Base-by-base conservation (phyloP, 2,113 vertebrate genomes). In the Galbula dea region DNA sequence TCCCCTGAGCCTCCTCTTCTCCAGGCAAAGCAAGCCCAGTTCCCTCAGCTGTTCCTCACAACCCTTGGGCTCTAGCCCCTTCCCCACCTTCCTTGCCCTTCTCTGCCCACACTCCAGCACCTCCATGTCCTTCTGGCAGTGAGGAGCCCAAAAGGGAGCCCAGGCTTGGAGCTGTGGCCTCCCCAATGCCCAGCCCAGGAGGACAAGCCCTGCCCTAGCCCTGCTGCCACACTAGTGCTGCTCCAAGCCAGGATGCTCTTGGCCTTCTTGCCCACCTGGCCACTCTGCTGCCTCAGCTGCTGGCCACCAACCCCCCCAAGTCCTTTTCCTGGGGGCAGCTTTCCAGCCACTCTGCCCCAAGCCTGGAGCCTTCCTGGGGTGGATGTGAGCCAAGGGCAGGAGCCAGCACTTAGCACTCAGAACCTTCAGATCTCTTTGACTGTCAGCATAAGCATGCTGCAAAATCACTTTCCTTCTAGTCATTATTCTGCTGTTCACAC, bases 281-380 rank as follows among this genome's bases (percentile, higher is more conserved):
- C 37, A 78, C 27, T 26, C 23, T 32, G 17, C 48, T 3, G 10
- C 17, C 48, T 80, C 63, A 80, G 37, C 18, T 3, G 7, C 30
- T 23, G 48, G 24, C 1, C 1, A 63, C 62, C 48, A 89, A 27
- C 52, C 34, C 4, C 5, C 15, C 11, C 37, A 54, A 10, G 18
- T 29, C 32, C 16, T 63, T 80, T 49, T 30, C 11, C 4, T 0
- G 17, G 0, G 3, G 46, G 7, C 39, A 83, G 27, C 41, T 83
- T 69, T 69, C 23, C 48, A 54, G n/a, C 32, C 41, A 23, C 41
- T 58, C 21, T 36, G 5, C 8, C 37, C 32, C 27, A 17, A 41
- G 21, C 11, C 39, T 32, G 11, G 5, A 36, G n/a, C 0, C 0
- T 19, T 48, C 49, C 46, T 13, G 2, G 21, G 21, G 6, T 7